Evolutionary conservation across 2,797 vertebrate species (phyloP).

Genomic region (Peromyscus aztecus): DNA sequence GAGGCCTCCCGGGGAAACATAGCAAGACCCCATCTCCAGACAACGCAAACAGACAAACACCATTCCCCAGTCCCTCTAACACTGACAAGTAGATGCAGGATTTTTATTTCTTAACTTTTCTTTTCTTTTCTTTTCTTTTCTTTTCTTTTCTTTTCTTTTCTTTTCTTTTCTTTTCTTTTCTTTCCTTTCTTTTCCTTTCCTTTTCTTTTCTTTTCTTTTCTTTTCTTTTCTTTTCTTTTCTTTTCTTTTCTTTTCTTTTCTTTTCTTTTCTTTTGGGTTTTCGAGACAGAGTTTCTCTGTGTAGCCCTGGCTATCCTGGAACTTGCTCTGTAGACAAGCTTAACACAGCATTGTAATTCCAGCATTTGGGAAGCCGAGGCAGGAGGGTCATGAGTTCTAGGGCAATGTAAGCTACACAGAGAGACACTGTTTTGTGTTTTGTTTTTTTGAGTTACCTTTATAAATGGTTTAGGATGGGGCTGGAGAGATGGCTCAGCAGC

Average conservation of each 20-base stretch:
- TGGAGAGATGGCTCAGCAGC: background rate
- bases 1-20: too few species aligned
- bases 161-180: too few species aligned
- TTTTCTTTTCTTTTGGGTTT: too few species aligned
- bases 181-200: too few species aligned
- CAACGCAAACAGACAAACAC: background rate
- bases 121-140: too few species aligned
- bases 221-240: too few species aligned
- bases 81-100: background rate
- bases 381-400: too few species aligned
- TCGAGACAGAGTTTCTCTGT: background rate
- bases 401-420: background rate
- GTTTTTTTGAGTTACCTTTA: background rate
- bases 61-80: background rate
- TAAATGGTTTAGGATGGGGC: background rate
- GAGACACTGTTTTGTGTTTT: background rate
- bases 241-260: too few species aligned
- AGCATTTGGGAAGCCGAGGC: background rate
- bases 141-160: too few species aligned
- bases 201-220: too few species aligned
- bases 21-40: background rate
- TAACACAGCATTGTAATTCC: background rate
- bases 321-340: background rate
- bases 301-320: background rate
- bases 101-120: background rate